Evolutionary conservation across 2,888 invertebrate genomes (phyloP).

Genomic region (Perizoma affinitatum): DNA sequence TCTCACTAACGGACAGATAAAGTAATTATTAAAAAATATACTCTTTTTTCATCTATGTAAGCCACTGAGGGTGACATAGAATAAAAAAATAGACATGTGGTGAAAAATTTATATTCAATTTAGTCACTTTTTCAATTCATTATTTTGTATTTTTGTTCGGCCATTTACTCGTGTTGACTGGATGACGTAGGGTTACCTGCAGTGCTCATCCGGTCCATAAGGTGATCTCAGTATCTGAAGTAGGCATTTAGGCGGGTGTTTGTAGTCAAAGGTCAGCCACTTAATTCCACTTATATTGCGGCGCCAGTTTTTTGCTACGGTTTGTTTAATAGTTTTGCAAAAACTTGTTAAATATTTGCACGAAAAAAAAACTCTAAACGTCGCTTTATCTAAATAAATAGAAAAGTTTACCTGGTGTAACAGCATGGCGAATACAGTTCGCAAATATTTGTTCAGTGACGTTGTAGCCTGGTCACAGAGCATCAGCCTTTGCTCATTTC

Average conservation of each 20-base stretch:
- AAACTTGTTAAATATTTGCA: slow-evolving; percentile 10
- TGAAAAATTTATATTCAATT: too few species aligned
- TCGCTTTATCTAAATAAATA: slow-evolving; percentile 4
- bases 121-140: too few species aligned
- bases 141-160: too few species aligned
- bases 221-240: slow-evolving; percentile 6
- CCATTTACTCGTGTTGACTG: too few species aligned
- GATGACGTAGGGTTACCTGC: too few species aligned
- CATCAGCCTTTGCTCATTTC: background rate
- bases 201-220: too few species aligned
- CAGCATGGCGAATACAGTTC: background rate
- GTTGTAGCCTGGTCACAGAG: background rate
- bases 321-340: slow-evolving; percentile 2
- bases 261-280: background rate
- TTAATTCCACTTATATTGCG: background rate
- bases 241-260: background rate
- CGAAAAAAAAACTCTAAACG: slow-evolving; percentile 9
- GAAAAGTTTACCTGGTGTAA: slow-evolving; percentile 11
- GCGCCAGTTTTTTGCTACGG: slow-evolving; percentile 19
- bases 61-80: too few species aligned
- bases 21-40: too few species aligned
- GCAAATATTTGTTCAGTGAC: slow-evolving; percentile 2
- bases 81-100: too few species aligned
- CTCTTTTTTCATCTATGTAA: too few species aligned
- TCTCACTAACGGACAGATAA: too few species aligned